Evolutionary conservation across 2,888 invertebrate genomes (phyloP), one percentile per base, ranked within the genome.

Genomic region (Carpatolechia fugitivella): DNA sequence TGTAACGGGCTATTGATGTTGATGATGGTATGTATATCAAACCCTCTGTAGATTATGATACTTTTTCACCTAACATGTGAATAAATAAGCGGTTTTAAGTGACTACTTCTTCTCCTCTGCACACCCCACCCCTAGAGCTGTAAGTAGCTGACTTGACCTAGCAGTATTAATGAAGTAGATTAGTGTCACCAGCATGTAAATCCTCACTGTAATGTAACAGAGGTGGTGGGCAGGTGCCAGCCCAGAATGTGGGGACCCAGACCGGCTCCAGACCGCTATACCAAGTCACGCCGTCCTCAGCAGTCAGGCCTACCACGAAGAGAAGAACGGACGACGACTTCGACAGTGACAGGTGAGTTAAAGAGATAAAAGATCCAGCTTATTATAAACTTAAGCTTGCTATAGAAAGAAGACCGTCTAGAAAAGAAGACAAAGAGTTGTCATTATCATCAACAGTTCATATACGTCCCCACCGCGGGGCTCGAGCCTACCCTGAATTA

Each of bases 161-260:
- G 36, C 36, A 14, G 13, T 11, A 14, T 16, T 1, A 16, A 7
- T 16, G 1, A 13, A 5, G 38, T 38, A 38, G 38, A 11, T 5
- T 29, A 20, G 20, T 18, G 16, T 30, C 31, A 33, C 38, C 13
- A 49, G 16, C 38, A 35, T 20, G 49, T 49, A n/a, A n/a, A 40
- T 8, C 7, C 4, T 44, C 35, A 18, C 44, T n/a, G 18, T 41
- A 41, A 41, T 31, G n/a, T 66, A 69, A 66, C 74, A 74, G 72
- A 50, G 67, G 72, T 66, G 71, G 69, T 59, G 71, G 72, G 20
- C 66, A 63, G 47, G 56, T 65, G 3, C 60, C 68, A 1, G 55
- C 49, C 38, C 68, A 70, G 64, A 64, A 56, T 30, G 66, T 68
- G 29, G 56, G 54, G 14, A 51, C 52, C 11, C 58, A 57, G 47